A percentile compares a stretch with the other conserved stretches of the same genome.
Evolutionary conservation across 2,113 vertebrate genomes (phyloP).

Genomic region (Leucopsar rothschildi): DNA sequence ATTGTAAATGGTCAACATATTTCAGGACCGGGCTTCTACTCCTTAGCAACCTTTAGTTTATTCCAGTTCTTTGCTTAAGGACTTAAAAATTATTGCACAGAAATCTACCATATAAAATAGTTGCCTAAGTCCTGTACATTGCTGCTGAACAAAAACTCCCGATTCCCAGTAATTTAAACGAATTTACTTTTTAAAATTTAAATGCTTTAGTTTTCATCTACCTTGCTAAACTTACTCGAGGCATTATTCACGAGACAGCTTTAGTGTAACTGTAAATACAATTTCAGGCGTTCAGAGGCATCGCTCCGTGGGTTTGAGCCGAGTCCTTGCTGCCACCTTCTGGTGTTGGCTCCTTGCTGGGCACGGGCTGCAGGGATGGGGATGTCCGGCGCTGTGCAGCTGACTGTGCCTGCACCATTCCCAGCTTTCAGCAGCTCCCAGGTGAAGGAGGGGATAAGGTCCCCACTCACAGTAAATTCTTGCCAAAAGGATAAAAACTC

Average conservation of each 20-base stretch:
- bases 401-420: background rate
- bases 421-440: background rate
- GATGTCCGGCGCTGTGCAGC: background rate
- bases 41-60: background rate
- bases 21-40: background rate
- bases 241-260: background rate
- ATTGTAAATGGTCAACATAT: background rate
- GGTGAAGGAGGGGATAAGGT: background rate
- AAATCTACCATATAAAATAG: background rate
- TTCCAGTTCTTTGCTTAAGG: background rate
- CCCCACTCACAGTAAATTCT: background rate
- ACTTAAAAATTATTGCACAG: background rate
- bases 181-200: background rate
- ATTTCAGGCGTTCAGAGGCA: background rate
- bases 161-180: background rate
- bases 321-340: conserved; percentile 70
- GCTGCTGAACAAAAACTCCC: background rate
- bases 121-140: background rate
- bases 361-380: background rate
- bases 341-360: background rate
- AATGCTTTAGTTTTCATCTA: background rate
- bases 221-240: background rate
- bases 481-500: background rate
- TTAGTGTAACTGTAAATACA: background rate
- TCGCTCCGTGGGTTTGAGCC: background rate